Evolutionary conservation across 2,888 invertebrate genomes (phyloP).

Genomic region (Coronaproctus castanopsis): DNA sequence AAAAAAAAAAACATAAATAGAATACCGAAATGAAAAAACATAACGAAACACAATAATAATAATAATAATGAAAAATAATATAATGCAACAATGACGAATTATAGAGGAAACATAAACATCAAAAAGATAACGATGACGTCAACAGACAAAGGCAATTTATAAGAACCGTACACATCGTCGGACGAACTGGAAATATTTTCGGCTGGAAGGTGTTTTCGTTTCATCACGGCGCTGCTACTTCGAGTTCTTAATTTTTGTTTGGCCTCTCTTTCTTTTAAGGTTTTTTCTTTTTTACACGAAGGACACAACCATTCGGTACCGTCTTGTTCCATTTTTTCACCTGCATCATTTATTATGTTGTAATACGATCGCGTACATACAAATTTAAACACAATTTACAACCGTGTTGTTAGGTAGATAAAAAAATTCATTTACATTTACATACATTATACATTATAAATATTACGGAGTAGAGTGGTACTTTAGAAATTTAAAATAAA

Average conservation of each 20-base stretch:
- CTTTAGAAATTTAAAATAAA: no score
- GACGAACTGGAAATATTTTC: not conserved
- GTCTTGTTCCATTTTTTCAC: conserved; percentile 70
- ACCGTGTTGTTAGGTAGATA: no score
- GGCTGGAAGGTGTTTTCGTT: not conserved
- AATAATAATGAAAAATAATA: not conserved
- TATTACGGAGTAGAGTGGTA: no score
- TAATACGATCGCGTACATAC: no score
- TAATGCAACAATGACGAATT: not conserved
- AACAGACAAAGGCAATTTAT: not conserved
- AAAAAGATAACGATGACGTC: not conserved
- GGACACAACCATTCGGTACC: conserved; percentile 79
- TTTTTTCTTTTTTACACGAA: conserved; percentile 44
- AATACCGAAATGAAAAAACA: not conserved
- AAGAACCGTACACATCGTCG: not conserved
- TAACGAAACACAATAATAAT: not conserved
- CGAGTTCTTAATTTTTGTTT: conserved; percentile 4
- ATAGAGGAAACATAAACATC: not conserved
- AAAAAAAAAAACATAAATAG: not conserved
- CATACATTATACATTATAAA: no score
- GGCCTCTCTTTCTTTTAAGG: conserved; percentile 19
- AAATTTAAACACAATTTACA: no score
- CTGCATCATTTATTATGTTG: no score
- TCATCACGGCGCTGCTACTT: not conserved
- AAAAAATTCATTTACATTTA: no score